A percentile compares a stretch with the other conserved stretches of the same genome.
These are phyloP conservation scores for Chiloscyllium plagiosum DNA, from an alignment of 2,113 vertebrate species.

Conservation along the genomic window DNA sequence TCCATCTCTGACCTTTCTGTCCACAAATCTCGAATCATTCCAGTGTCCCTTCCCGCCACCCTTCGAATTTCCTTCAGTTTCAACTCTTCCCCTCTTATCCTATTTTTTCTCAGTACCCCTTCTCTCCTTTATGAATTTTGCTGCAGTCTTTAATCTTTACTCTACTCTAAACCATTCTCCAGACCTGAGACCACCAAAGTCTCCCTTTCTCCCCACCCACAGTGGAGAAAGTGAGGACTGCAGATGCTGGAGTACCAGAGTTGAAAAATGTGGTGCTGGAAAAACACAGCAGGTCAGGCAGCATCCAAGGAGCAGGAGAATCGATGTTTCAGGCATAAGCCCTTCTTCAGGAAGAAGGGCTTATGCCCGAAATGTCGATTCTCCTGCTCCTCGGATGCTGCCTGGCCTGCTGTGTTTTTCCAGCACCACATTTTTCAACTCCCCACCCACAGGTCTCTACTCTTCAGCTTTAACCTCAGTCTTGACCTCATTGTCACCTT, in stretches of 20 bases:
- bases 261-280: too few relatives aligned
- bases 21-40: not conserved
- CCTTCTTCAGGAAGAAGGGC: too few relatives aligned
- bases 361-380: too few relatives aligned
- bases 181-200: not conserved
- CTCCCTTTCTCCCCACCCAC: not conserved
- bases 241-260: too few relatives aligned
- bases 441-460: not conserved
- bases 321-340: too few relatives aligned
- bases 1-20: too few relatives aligned
- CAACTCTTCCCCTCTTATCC: not conserved
- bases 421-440: too few relatives aligned
- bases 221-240: too few relatives aligned
- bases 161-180: not conserved
- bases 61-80: not conserved
- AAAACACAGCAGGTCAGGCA: too few relatives aligned
- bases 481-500: not conserved
- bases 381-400: too few relatives aligned
- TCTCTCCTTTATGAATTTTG: not conserved
- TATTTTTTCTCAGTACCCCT: not conserved
- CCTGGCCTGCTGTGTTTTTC: too few relatives aligned
- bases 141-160: not conserved
- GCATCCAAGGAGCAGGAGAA: too few relatives aligned
- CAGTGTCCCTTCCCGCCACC: not conserved
- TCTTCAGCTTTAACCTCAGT: not conserved